A percentile compares a stretch with the other conserved stretches of the same genome.
Evolutionary conservation across 2,797 vertebrate genomes (phyloP).

Genomic region (Astyanax mexicanus): DNA sequence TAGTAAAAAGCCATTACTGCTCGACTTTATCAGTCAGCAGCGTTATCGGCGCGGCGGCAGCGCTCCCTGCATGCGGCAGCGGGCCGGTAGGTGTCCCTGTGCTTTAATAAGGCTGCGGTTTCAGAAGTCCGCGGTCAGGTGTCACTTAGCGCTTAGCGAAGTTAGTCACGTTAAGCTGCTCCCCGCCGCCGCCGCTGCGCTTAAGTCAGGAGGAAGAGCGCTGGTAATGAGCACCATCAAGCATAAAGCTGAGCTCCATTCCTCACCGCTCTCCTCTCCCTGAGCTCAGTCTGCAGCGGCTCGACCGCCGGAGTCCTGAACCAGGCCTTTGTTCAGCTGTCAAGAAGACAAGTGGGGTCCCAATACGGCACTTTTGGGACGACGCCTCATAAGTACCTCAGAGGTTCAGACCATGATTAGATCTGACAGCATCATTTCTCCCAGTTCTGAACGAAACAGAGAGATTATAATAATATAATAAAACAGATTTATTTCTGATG

Average conservation of each 20-base stretch:
- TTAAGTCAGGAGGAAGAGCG: constrained; percentile 27
- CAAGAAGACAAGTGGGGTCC: constrained; percentile 80
- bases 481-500: constrained; percentile 37
- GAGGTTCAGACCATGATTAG: constrained; percentile 50
- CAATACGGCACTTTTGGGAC: constrained; percentile 65
- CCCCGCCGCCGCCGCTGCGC: constrained; percentile 10
- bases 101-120: constrained; percentile 80
- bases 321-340: constrained; percentile 79
- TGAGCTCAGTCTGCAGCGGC: constrained; percentile 41
- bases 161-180: constrained; percentile 43
- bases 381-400: constrained; percentile 62
- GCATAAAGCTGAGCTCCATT: constrained; percentile 65
- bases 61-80: constrained; percentile 80
- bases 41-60: constrained; percentile 87
- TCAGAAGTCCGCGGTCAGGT: constrained; percentile 76
- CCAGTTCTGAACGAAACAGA: constrained; percentile 37
- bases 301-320: constrained; percentile 58
- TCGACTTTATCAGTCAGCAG: constrained; percentile 91
- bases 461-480: constrained; percentile 23
- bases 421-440: constrained; percentile 53
- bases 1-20: constrained; percentile 95
- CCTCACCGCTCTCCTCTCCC: constrained; percentile 51
- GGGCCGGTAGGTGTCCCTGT: constrained; percentile 65
- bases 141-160: constrained; percentile 68
- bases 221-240: constrained; percentile 31